These are phyloP conservation scores for Parascotia fuliginaria DNA, from an alignment of 2,888 invertebrate species.

Conservation along the genomic window DNA sequence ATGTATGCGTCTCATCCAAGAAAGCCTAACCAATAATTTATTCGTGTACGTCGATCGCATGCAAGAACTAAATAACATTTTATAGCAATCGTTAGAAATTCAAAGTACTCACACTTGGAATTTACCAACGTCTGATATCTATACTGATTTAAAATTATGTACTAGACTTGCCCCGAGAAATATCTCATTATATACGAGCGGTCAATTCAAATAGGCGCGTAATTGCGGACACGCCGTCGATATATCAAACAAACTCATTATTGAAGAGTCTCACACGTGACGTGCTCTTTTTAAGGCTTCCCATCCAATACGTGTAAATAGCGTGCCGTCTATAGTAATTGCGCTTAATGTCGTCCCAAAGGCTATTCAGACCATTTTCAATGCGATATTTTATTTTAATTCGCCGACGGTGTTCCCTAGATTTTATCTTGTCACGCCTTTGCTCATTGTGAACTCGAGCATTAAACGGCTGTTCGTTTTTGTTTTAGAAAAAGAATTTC, in stretches of 20 bases:
- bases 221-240: conserved; percentile 62
- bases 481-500: conserved; percentile 64
- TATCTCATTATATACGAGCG: conserved; percentile 63
- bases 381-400: conserved; percentile 78
- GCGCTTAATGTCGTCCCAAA: conserved; percentile 75
- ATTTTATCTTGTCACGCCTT: conserved; percentile 83
- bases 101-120: conserved; percentile 58
- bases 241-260: conserved; percentile 70
- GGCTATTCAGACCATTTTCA: conserved; percentile 77
- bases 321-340: conserved; percentile 69
- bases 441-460: conserved; percentile 69
- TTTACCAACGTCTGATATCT: conserved; percentile 48
- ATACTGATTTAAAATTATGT: conserved; percentile 64
- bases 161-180: conserved; percentile 62
- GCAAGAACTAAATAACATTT: conserved; percentile 57
- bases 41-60: conserved; percentile 51
- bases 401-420: conserved; percentile 70
- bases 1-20: conserved; percentile 43
- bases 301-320: conserved; percentile 64
- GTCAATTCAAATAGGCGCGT: conserved; percentile 67
- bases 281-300: conserved; percentile 55
- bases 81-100: conserved; percentile 54
- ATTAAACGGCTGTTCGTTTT: conserved; percentile 64
- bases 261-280: conserved; percentile 53
- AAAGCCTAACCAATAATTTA: conserved; percentile 54